Conservation (phyloP, 2,113 vertebrate species). For the Hippolais icterina region DNA sequence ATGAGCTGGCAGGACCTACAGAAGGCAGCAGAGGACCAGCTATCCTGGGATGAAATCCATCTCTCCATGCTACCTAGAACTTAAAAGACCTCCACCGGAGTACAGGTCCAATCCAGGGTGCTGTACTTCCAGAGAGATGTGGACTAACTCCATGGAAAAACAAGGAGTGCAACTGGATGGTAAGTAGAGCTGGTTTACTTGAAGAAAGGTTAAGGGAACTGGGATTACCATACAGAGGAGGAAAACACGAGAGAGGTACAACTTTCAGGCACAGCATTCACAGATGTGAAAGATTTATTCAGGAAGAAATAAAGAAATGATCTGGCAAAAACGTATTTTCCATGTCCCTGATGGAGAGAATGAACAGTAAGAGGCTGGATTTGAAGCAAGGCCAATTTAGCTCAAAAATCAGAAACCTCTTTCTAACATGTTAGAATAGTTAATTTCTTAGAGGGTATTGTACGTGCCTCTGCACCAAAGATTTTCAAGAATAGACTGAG, state of each 20-base stretch:
- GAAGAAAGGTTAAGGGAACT: neutral
- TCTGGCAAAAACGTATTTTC: neutral
- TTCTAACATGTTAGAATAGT: neutral
- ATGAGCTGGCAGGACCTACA: neutral
- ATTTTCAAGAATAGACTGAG: neutral
- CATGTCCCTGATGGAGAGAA: neutral
- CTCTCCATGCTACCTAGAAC: neutral
- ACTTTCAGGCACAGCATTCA: neutral
- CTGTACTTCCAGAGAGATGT: neutral
- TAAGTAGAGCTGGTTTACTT: neutral
- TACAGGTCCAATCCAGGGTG: neutral
- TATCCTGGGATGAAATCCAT: neutral
- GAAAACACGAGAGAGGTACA: fast-evolving
- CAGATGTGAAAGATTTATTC: neutral
- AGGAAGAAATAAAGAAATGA: neutral
- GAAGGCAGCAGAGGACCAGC: neutral
- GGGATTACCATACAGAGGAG: neutral
- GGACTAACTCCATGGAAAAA: neutral
- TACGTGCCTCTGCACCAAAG: neutral
- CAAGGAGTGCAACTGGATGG: neutral
- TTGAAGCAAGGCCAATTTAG: neutral
- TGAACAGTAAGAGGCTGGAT: neutral
- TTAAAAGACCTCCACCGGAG: neutral
- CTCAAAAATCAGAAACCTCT: neutral
- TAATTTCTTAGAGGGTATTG: neutral